A percentile compares a stretch with the other conserved stretches of the same genome.
Evolutionary conservation across 2,888 invertebrate species (phyloP).

Genomic region (Spodoptera littoralis): DNA sequence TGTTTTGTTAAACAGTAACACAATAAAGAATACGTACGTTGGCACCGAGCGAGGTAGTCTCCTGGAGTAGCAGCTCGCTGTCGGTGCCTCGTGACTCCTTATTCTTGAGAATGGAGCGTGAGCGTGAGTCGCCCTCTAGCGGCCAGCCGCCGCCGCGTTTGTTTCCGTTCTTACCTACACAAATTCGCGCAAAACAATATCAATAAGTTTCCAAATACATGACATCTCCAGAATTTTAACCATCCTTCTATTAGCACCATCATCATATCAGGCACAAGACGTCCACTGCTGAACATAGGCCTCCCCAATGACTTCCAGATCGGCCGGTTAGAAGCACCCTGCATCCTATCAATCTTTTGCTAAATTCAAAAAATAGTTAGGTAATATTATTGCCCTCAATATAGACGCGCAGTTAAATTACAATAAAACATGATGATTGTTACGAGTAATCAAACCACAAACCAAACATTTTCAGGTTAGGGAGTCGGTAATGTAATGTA

Average conservation of each 20-base stretch:
- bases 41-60: slow-evolving; percentile 84
- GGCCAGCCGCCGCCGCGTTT: slow-evolving; percentile 83
- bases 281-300: too few species aligned
- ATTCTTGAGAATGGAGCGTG: slow-evolving; percentile 87
- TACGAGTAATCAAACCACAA: slow-evolving; percentile 24
- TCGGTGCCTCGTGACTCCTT: slow-evolving; percentile 87
- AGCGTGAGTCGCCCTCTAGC: slow-evolving; percentile 81
- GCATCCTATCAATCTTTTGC: too few species aligned
- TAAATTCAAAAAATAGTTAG: too few species aligned
- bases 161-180: slow-evolving; percentile 85
- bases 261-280: too few species aligned
- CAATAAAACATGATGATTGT: slow-evolving; percentile 6
- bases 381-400: too few species aligned
- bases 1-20: background rate
- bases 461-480: slow-evolving; percentile 22
- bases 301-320: too few species aligned
- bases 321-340: too few species aligned
- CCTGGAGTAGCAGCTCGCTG: slow-evolving; percentile 86
- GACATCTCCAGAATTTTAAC: too few species aligned
- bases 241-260: too few species aligned
- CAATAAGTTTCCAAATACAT: background rate
- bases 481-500: slow-evolving; percentile 11
- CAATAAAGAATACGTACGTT: slow-evolving; percentile 70
- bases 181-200: slow-evolving; percentile 11
- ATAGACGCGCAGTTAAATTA: too few species aligned